Percentiles rank a stretch among this genome's conserved stretches.
These are phyloP conservation scores for Hippocampus mohnikei DNA, from an alignment of 2,113 vertebrate species.

Conservation along the genomic window DNA sequence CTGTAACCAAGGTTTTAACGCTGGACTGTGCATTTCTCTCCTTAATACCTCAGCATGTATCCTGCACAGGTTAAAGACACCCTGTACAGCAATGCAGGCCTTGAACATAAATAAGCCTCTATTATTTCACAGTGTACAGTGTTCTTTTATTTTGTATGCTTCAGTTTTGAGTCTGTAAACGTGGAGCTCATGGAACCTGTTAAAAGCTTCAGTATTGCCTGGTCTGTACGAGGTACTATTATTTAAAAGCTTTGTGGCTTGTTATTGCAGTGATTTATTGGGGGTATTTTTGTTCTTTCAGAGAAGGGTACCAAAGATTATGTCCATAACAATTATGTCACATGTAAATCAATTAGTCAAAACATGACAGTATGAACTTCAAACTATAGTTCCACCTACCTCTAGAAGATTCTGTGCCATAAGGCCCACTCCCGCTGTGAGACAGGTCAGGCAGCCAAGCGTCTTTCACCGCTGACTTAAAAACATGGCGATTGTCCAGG, in stretches of 20 bases:
- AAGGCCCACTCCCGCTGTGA: slow-evolving; percentile 80
- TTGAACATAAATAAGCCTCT: too few species aligned
- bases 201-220: too few species aligned
- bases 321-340: not conserved
- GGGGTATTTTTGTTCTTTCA: too few species aligned
- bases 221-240: too few species aligned
- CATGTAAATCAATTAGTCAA: not conserved
- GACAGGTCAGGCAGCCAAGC: slow-evolving; percentile 86
- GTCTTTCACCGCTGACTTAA: slow-evolving; percentile 88
- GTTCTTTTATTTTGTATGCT: too few species aligned
- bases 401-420: slow-evolving; percentile 90
- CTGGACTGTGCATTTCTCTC: not conserved
- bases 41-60: not conserved
- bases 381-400: slow-evolving; percentile 63
- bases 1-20: not conserved
- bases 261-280: too few species aligned
- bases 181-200: too few species aligned
- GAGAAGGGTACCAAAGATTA: not conserved
- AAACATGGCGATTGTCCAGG: slow-evolving; percentile 83
- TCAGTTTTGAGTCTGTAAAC: too few species aligned
- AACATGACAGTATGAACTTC: not conserved
- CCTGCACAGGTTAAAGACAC: too few species aligned
- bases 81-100: too few species aligned
- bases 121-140: too few species aligned
- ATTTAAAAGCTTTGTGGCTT: too few species aligned